Percentiles rank a stretch among this genome's conserved stretches.
phyloP scores from a whole-genome alignment of 2,888 invertebrate species.

The Geophilus truncorum region DNA sequence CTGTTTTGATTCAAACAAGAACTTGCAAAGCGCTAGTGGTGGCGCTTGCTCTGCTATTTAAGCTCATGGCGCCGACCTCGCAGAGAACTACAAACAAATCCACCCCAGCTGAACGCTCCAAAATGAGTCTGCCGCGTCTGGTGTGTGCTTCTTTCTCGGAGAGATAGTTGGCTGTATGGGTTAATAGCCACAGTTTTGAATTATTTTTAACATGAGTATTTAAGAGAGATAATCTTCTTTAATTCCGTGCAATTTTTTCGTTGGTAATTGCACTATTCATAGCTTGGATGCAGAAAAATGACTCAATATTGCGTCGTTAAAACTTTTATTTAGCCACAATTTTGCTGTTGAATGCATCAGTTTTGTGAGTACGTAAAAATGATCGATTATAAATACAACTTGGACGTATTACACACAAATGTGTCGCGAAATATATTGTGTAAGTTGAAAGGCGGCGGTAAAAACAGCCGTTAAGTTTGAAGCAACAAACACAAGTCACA shows the following conservation, averaged over 20 bases:
- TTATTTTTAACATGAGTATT: not conserved
- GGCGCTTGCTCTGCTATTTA: constrained; percentile 2
- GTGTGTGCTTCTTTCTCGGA: not conserved
- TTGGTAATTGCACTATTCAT: not conserved
- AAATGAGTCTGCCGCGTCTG: not conserved
- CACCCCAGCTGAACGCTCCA: not conserved
- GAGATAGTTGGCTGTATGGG: not conserved
- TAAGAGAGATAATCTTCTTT: not conserved
- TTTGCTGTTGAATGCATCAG: not conserved
- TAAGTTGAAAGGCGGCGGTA: not conserved
- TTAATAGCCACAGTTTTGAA: not conserved
- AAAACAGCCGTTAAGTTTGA: not conserved
- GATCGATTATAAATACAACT: not conserved
- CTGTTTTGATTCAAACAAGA: not conserved
- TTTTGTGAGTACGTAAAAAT: not conserved
- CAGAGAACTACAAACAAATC: not conserved
- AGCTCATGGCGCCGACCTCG: not conserved
- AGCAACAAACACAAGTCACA: not conserved
- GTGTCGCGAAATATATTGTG: not conserved
- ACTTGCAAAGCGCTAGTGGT: not conserved
- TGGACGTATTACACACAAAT: not conserved
- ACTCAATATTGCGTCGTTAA: not conserved
- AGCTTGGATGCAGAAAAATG: not conserved
- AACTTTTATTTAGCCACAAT: not conserved
- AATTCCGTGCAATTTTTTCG: not conserved